Conservation (phyloP, 2,888 invertebrate species). For the Apodemia mormo region DNA sequence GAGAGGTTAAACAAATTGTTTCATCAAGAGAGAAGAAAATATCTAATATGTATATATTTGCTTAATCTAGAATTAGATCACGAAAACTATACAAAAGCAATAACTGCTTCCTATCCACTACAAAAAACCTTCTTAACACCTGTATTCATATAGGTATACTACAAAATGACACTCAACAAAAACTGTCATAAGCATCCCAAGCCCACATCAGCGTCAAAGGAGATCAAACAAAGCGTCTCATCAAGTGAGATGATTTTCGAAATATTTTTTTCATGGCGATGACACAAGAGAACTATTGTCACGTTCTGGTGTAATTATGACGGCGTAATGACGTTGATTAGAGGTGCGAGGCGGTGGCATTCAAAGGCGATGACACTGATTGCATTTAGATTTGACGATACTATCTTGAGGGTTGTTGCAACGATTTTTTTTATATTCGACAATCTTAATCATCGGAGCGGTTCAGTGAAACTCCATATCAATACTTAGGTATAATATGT, state of each 20-base stretch:
- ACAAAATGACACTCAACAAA: conserved; percentile 1
- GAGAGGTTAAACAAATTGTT: too few species aligned
- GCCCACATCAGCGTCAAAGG: conserved; percentile 23
- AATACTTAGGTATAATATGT: too few species aligned
- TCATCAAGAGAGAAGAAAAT: too few species aligned
- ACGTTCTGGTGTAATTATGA: conserved; percentile 30
- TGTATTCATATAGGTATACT: background rate
- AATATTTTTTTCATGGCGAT: conserved; percentile 35
- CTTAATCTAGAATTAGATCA: background rate
- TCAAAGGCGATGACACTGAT: conserved; percentile 11
- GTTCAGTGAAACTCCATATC: too few species aligned
- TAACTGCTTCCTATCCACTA: too few species aligned
- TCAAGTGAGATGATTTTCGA: conserved; percentile 36
- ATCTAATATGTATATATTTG: too few species aligned
- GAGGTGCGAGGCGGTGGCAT: conserved; percentile 9
- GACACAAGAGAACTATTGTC: conserved; percentile 39
- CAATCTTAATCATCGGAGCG: too few species aligned
- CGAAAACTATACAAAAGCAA: too few species aligned
- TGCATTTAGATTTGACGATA: background rate
- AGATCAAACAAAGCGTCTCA: conserved; percentile 38
- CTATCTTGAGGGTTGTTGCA: too few species aligned
- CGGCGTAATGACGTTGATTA: conserved; percentile 29
- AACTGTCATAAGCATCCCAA: conserved; percentile 20
- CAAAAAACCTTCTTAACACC: background rate
- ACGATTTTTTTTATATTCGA: too few species aligned